Conservation (phyloP, 2,113 vertebrate species). For the Sardina pilchardus region DNA sequence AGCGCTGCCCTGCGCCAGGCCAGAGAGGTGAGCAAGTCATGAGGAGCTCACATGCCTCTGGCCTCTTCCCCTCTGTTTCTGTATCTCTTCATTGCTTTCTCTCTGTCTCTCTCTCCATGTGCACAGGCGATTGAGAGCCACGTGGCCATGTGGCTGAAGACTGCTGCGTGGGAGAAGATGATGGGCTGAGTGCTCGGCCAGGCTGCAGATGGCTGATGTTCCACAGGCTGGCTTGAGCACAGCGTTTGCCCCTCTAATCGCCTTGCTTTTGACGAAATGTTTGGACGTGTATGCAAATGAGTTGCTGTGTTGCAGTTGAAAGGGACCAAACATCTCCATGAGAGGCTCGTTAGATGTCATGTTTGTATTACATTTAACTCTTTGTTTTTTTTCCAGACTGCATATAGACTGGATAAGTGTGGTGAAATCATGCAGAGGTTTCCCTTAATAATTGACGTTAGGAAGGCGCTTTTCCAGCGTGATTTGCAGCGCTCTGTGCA, state of each 20-base stretch:
- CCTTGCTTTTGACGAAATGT: too few species aligned
- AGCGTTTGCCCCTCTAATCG: neutral
- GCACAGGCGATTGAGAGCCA: slow-evolving; percentile 63
- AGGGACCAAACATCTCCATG: neutral
- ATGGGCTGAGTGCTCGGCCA: slow-evolving; percentile 19
- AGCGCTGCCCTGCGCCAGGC: slow-evolving; percentile 60
- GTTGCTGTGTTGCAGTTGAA: slow-evolving; percentile 17
- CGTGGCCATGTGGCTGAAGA: slow-evolving; percentile 68
- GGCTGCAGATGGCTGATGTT: neutral
- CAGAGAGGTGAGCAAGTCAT: slow-evolving; percentile 67
- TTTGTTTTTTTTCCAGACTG: too few species aligned
- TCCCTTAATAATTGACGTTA: neutral
- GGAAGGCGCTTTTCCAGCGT: neutral
- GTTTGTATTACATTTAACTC: too few species aligned
- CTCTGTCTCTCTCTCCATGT: neutral
- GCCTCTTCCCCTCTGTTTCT: neutral
- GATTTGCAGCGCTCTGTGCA: too few species aligned
- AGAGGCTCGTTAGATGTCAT: neutral
- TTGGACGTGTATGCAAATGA: neutral
- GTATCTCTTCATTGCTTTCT: neutral
- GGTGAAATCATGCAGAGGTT: too few species aligned
- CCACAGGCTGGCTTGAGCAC: neutral
- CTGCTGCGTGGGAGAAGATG: slow-evolving; percentile 43
- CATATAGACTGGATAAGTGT: too few species aligned
- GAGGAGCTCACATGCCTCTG: too few species aligned